Percentiles rank a stretch among this genome's conserved stretches.
These are phyloP conservation scores for Orthosia incerta DNA, from an alignment of 2,888 invertebrate genomes.

Conservation along the genomic window DNA sequence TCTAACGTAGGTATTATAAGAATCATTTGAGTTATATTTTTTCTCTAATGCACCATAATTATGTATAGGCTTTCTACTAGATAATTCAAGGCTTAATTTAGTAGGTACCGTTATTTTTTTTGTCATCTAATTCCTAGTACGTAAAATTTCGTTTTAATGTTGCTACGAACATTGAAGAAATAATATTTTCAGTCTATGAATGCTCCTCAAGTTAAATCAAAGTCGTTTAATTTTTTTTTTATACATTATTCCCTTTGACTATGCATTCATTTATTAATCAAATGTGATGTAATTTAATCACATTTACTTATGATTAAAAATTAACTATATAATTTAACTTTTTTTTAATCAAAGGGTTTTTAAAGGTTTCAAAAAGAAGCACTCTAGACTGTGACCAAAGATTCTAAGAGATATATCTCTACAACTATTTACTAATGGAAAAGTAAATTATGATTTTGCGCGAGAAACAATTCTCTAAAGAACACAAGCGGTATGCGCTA, in stretches of 20 bases:
- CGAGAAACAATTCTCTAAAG: constrained; percentile 62
- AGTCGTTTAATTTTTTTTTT: constrained; percentile 33
- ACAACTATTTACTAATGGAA: constrained; percentile 51
- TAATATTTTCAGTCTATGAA: constrained; percentile 56
- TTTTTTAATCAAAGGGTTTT: constrained; percentile 23
- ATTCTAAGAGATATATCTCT: constrained; percentile 44
- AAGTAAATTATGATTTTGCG: constrained; percentile 66
- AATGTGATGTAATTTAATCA: constrained; percentile 44
- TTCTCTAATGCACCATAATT: constrained; percentile 82
- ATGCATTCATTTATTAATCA: constrained; percentile 32
- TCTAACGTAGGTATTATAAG: constrained; percentile 60
- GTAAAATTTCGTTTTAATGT: constrained; percentile 61
- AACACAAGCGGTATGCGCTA: constrained; percentile 67
- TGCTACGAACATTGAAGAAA: constrained; percentile 53
- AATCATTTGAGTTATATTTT: constrained; percentile 60
- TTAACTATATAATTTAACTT: constrained; percentile 29
- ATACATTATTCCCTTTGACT: constrained; percentile 29
- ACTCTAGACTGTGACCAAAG: constrained; percentile 49
- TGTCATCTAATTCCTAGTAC: constrained; percentile 70
- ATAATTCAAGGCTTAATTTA: constrained; percentile 82
- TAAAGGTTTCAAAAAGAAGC: constrained; percentile 48
- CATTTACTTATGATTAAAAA: constrained; percentile 26
- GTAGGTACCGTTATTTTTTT: constrained; percentile 83
- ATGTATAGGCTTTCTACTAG: constrained; percentile 79
- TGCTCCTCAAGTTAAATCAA: constrained; percentile 49